Evolutionary conservation across 2,113 vertebrate genomes (phyloP).

Genomic region (Nanorana parkeri): DNA sequence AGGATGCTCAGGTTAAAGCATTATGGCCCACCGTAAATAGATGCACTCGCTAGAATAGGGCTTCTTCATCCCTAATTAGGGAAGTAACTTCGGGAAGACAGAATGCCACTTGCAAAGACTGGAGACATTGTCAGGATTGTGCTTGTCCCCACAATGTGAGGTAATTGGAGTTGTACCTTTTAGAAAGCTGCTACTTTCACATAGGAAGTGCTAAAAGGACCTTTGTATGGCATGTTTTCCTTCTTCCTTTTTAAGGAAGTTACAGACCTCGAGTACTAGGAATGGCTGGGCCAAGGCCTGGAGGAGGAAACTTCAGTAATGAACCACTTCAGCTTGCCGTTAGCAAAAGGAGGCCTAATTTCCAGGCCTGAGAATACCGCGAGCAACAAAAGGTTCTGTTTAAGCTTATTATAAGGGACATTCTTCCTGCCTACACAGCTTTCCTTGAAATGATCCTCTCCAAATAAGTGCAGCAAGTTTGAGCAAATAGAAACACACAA

Average conservation of each 20-base stretch:
- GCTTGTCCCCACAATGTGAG: conserved; percentile 91
- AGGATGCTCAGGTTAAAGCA: conserved; percentile 85
- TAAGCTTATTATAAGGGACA: conserved; percentile 98
- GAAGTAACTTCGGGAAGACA: conserved; percentile 90
- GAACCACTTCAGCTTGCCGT: conserved; percentile 98
- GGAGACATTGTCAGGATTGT: conserved; percentile 80
- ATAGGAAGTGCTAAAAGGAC: conserved; percentile 99
- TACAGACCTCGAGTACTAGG: conserved; percentile 91
- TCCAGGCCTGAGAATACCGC: conserved; percentile 95
- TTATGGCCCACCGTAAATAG: conserved; percentile 89
- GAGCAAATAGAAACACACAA: conserved; percentile 98
- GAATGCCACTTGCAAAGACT: conserved; percentile 85
- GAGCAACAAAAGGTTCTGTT: conserved; percentile 98
- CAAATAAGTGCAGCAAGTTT: conserved; percentile 98
- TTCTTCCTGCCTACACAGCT: conserved; percentile 95
- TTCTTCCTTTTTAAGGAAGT: conserved; percentile 96
- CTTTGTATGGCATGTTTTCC: conserved; percentile 99
- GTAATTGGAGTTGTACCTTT: conserved; percentile 99
- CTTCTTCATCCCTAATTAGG: conserved; percentile 98
- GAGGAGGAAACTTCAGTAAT: conserved; percentile 92
- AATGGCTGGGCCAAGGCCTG: conserved; percentile 92
- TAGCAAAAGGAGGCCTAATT: conserved; percentile 97
- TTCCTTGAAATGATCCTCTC: conserved; percentile 97
- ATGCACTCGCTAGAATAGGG: conserved; percentile 90
- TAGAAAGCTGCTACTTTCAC: conserved; percentile 99